These are phyloP conservation scores for Cossypha polioptera DNA, from an alignment of 2,797 vertebrate genomes.

Conservation along the genomic window DNA sequence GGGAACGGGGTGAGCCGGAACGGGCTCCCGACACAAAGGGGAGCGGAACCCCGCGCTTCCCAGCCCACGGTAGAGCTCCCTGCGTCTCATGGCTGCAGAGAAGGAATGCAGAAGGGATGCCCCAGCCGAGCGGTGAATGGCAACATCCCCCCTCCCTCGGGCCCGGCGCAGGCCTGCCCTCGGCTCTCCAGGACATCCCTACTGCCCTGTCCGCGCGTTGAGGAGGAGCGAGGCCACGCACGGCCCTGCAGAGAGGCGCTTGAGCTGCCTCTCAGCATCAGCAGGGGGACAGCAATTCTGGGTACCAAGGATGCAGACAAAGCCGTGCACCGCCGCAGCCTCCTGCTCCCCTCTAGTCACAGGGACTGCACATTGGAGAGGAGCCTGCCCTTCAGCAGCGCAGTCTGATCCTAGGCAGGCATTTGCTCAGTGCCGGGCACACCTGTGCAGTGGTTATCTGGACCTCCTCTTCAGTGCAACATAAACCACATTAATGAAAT, in stretches of 20 bases:
- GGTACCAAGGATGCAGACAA: not conserved
- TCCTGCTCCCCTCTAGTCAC: not conserved
- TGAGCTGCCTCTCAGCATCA: not conserved
- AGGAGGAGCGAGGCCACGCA: too few relatives aligned
- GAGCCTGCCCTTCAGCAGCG: accelerated
- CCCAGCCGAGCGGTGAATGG: accelerated
- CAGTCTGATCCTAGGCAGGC: not conserved
- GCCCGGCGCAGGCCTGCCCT: accelerated
- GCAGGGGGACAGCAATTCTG: not conserved
- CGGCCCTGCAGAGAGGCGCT: not conserved
- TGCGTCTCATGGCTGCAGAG: not conserved
- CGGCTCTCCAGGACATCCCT: not conserved
- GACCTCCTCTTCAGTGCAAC: too few relatives aligned
- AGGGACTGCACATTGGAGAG: not conserved
- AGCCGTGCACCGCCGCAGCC: not conserved
- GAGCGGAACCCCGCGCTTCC: accelerated
- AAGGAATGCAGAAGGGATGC: not conserved
- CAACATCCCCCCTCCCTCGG: not conserved
- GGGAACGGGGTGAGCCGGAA: too few relatives aligned
- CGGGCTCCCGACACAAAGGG: not conserved
- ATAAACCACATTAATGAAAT: too few relatives aligned
- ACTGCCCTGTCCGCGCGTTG: not conserved
- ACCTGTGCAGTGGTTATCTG: not conserved
- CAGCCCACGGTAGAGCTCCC: not conserved
- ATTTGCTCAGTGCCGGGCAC: not conserved